phyloP scores from a whole-genome alignment of 2,797 vertebrate genomes.

The Hyperoplus lanceolatus region DNA sequence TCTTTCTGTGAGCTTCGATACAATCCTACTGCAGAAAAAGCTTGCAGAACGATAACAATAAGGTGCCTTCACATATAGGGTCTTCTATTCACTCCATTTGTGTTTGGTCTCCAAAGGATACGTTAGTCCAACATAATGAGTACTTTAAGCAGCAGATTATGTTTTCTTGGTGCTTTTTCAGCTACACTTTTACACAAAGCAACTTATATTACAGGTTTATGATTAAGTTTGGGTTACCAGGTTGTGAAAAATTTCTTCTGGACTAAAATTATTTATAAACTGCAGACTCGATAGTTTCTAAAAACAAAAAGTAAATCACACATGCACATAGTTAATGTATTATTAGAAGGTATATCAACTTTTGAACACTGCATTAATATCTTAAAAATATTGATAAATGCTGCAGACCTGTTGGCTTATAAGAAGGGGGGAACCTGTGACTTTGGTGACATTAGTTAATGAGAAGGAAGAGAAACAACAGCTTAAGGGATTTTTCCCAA shows the following conservation, averaged over 20 bases:
- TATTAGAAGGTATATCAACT: background rate
- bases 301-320: too few relatives aligned
- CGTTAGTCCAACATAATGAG: background rate
- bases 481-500: background rate
- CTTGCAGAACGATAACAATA: slow-evolving; percentile 8
- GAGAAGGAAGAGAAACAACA: background rate
- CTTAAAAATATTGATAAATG: background rate
- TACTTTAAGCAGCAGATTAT: too few relatives aligned
- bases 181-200: background rate
- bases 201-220: background rate
- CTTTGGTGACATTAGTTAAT: background rate
- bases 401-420: background rate
- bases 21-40: slow-evolving; percentile 23
- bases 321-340: background rate
- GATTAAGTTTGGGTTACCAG: background rate
- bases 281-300: too few relatives aligned
- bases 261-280: too few relatives aligned
- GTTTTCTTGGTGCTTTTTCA: background rate
- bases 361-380: background rate
- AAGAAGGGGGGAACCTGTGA: background rate
- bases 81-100: background rate
- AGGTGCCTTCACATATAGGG: background rate
- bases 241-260: too few relatives aligned
- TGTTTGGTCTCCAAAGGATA: background rate
- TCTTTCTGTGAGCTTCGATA: slow-evolving; percentile 21